phyloP scores from a whole-genome alignment of 1,140 invertebrate species.

The Caenorhabditis brenneri region DNA sequence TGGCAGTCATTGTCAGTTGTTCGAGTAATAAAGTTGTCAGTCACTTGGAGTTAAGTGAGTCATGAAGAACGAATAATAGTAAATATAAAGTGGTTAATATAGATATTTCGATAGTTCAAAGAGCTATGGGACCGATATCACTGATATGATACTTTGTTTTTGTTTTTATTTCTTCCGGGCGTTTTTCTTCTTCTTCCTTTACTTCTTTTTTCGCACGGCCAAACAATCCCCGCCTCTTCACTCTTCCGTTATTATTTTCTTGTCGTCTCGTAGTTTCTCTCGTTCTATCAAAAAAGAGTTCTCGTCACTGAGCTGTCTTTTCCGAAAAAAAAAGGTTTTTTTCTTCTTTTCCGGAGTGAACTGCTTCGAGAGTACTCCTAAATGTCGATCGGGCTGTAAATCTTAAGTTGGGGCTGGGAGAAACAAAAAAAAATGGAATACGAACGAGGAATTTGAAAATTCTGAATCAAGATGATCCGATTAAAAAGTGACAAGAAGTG shows the following conservation, averaged over 20 bases:
- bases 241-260: slow-evolving; percentile 38
- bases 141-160: slow-evolving; percentile 13
- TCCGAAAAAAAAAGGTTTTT: background rate
- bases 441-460: too few relatives aligned
- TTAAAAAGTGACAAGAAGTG: too few relatives aligned
- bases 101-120: background rate
- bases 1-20: background rate
- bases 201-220: background rate
- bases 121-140: background rate
- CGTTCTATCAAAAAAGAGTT: slow-evolving; percentile 13
- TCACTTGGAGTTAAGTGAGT: slow-evolving; percentile 15
- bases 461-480: too few relatives aligned
- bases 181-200: background rate
- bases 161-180: slow-evolving; percentile 16
- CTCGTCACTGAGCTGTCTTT: slow-evolving; percentile 26
- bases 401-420: background rate
- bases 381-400: slow-evolving; percentile 8
- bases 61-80: background rate
- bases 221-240: slow-evolving; percentile 41
- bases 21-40: background rate
- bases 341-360: background rate
- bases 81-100: background rate
- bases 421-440: background rate
- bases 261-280: slow-evolving; percentile 26
- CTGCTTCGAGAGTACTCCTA: slow-evolving; percentile 1